A percentile compares a stretch with the other conserved stretches of the same genome.
These are phyloP conservation scores for Meloidogyne floridensis DNA, from an alignment of 1,140 invertebrate genomes.

Conservation along the genomic window DNA sequence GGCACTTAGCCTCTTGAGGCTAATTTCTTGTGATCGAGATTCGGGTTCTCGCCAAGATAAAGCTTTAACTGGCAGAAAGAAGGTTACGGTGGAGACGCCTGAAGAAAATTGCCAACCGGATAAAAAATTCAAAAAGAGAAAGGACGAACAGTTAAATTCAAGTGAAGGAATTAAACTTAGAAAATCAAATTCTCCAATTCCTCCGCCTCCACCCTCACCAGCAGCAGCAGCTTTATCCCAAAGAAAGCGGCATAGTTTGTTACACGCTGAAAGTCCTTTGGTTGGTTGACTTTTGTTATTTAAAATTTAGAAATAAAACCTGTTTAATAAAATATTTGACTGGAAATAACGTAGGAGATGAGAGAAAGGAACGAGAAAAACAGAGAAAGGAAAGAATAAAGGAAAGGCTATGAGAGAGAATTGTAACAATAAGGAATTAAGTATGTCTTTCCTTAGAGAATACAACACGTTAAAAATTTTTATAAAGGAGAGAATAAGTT, in stretches of 20 bases:
- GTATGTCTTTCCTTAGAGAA: background rate
- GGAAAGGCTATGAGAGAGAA: background rate
- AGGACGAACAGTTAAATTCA: background rate
- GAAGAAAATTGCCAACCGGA: background rate
- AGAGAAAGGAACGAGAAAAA: background rate
- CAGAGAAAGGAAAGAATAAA: background rate
- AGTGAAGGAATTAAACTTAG: background rate
- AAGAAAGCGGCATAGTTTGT: slow-evolving; percentile 55
- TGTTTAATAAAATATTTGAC: too few relatives aligned
- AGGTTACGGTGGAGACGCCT: slow-evolving; percentile 5
- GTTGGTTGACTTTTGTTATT: background rate
- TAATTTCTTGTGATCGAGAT: slow-evolving; percentile 44
- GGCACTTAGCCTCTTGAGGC: slow-evolving; percentile 44
- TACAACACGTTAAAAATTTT: background rate
- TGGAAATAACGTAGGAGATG: background rate
- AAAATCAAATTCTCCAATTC: background rate
- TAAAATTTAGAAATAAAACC: too few relatives aligned
- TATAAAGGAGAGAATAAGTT: background rate
- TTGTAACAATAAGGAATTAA: background rate
- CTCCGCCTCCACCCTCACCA: background rate
- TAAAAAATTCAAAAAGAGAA: background rate
- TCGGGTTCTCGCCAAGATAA: background rate
- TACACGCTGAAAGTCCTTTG: slow-evolving; percentile 61
- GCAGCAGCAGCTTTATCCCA: slow-evolving; percentile 6
- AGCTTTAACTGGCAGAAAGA: background rate